Conservation (phyloP, 2,113 vertebrate species). For the Elanus axillaris region DNA sequence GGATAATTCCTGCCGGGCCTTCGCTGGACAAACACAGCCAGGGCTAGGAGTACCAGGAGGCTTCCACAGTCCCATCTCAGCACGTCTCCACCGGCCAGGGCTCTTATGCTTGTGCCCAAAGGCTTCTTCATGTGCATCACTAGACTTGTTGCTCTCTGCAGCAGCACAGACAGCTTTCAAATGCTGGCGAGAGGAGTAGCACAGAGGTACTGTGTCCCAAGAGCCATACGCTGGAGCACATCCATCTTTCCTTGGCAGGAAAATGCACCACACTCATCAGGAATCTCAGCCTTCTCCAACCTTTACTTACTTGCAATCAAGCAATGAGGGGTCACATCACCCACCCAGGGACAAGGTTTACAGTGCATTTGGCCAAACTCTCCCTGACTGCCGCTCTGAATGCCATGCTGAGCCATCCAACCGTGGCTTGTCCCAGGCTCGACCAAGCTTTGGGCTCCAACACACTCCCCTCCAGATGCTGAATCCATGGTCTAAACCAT, state of each 20-base stretch:
- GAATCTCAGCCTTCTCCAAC: background rate
- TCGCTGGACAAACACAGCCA: background rate
- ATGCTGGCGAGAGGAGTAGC: accelerated
- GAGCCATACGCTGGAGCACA: accelerated
- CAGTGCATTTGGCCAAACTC: background rate
- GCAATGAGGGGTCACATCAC: background rate
- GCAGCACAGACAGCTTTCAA: background rate
- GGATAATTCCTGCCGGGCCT: background rate
- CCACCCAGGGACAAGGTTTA: background rate
- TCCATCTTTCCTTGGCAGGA: background rate
- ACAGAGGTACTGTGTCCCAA: background rate
- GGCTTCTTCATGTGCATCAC: background rate
- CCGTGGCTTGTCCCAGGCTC: background rate
- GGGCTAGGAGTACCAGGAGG: background rate
- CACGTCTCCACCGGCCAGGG: accelerated
- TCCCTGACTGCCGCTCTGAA: background rate
- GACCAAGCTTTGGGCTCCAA: background rate
- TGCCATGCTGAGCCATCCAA: background rate
- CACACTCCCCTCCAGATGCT: background rate
- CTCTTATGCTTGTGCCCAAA: background rate
- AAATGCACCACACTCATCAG: background rate
- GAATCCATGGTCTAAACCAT: accelerated
- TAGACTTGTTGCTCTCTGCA: background rate
- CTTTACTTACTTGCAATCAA: background rate
- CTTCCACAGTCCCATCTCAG: background rate